phyloP scores from a whole-genome alignment of 30 jellyfish, hydroid and myxozoan genomes.

The Turritopsis dohrnii region DNA sequence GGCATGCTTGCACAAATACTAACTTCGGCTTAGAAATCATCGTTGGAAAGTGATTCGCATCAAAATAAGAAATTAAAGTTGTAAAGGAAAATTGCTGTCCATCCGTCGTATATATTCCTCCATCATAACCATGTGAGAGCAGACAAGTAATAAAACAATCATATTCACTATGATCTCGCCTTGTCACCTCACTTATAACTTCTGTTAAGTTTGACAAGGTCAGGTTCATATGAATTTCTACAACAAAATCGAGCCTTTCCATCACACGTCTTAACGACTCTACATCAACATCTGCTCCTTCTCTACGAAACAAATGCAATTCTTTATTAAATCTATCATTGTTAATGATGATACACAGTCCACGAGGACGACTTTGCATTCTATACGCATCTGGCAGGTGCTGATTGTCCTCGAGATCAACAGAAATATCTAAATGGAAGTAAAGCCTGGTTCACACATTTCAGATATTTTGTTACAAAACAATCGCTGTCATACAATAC shows the following conservation, averaged over 20 bases:
- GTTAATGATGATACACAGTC: neutral
- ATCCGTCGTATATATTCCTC: neutral
- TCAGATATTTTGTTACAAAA: too few species aligned
- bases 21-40: neutral
- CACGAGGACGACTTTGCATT: neutral
- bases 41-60: neutral
- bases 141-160: neutral
- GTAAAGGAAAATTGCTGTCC: neutral
- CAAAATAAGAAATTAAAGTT: neutral
- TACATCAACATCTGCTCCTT: neutral
- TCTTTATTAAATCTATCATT: neutral
- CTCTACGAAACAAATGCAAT: neutral
- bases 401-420: too few species aligned
- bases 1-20: neutral
- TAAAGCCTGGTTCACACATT: too few species aligned
- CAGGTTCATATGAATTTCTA: neutral
- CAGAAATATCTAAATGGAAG: too few species aligned
- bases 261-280: neutral
- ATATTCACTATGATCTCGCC: neutral
- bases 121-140: neutral
- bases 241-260: neutral
- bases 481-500: too few species aligned
- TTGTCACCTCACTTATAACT: neutral
- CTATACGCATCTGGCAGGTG: neutral
- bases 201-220: neutral